A percentile compares a stretch with the other conserved stretches of the same genome.
Evolutionary conservation across 1,140 invertebrate species (phyloP).

Genomic region (Drosophila busckii): DNA sequence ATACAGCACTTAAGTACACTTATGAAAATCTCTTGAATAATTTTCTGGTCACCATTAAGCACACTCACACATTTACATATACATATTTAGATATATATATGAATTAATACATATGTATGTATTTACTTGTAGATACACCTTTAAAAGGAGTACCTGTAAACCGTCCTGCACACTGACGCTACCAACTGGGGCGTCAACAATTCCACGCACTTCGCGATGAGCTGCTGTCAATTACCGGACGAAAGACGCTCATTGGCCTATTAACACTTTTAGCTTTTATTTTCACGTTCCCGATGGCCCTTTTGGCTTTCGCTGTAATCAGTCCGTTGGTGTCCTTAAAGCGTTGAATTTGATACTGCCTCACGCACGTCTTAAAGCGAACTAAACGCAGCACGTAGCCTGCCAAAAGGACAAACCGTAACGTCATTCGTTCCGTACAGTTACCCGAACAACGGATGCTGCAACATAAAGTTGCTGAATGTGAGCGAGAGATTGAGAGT

Average conservation of each 20-base stretch:
- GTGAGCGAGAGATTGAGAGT: constrained; percentile 19
- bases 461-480: constrained; percentile 43
- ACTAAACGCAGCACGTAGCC: constrained; percentile 61
- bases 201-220: constrained; percentile 16
- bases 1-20: constrained; percentile 14
- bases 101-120: too few relatives aligned
- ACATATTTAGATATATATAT: too few relatives aligned
- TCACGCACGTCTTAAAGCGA: constrained; percentile 68
- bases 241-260: constrained; percentile 34
- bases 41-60: constrained; percentile 19
- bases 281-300: constrained; percentile 7
- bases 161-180: too few relatives aligned
- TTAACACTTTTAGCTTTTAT: constrained; percentile 44
- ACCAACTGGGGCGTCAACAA: constrained; percentile 11
- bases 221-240: constrained; percentile 6
- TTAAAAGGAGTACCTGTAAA: too few relatives aligned
- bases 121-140: too few relatives aligned
- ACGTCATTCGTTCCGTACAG: too few relatives aligned
- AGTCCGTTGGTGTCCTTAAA: constrained; percentile 12
- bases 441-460: constrained; percentile 46
- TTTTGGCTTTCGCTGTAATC: constrained; percentile 13
- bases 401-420: constrained; percentile 61
- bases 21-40: constrained; percentile 40
- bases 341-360: constrained; percentile 47
- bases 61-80: constrained; percentile 10